phyloP scores from a whole-genome alignment of 1,140 invertebrate species.

The Pseudomyrmex concolor region DNA sequence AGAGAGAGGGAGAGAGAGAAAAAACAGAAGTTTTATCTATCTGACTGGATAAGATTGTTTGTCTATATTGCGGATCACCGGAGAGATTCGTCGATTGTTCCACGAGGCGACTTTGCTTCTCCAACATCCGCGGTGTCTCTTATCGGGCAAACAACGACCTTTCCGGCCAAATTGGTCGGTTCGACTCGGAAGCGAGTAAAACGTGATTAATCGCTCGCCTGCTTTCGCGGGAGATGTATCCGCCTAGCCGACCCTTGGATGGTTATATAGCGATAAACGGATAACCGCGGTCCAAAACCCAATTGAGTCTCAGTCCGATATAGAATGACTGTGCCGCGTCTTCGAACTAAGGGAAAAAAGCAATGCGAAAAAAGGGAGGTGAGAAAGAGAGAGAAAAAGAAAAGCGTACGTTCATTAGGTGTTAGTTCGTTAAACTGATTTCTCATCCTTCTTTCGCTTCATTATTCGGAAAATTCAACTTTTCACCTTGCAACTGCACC shows the following conservation, averaged over 20 bases:
- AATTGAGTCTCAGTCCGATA: conserved; percentile 68
- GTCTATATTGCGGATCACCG: conserved; percentile 69
- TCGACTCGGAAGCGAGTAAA: conserved; percentile 70
- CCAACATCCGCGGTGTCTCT: conserved; percentile 48
- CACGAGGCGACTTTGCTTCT: conserved; percentile 25
- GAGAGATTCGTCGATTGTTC: conserved; percentile 74
- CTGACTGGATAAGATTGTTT: conserved; percentile 72
- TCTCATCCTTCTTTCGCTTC: neutral
- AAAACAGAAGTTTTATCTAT: conserved; percentile 60
- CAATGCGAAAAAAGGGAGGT: neutral
- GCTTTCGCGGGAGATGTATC: conserved; percentile 71
- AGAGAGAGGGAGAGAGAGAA: no score
- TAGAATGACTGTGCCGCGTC: conserved; percentile 44
- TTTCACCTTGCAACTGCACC: neutral
- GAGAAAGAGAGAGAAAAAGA: neutral
- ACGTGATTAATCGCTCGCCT: conserved; percentile 80
- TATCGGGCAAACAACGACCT: conserved; percentile 78
- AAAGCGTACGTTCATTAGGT: conserved; percentile 58
- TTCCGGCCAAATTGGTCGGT: conserved; percentile 78
- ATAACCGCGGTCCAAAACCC: conserved; percentile 75
- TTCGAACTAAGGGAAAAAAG: conserved; percentile 46
- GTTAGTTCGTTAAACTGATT: conserved; percentile 55
- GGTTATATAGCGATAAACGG: conserved; percentile 74
- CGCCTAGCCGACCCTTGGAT: conserved; percentile 32
- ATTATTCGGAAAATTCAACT: conserved; percentile 6